Base-by-base conservation (phyloP, 2,888 invertebrate species). In the Rugalucina vietnamica region DNA sequence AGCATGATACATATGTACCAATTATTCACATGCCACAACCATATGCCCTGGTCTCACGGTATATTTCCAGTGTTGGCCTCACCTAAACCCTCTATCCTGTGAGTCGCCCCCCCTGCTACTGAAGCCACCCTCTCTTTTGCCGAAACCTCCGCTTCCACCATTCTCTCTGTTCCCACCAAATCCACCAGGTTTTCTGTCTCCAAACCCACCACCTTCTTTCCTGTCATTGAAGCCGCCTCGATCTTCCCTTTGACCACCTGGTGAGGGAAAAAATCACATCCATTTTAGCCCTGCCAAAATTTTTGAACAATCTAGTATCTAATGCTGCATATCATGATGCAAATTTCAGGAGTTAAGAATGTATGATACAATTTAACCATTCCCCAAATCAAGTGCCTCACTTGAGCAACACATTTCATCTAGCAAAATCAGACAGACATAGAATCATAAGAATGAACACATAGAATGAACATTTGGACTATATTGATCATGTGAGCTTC, bases 151-250 rank as follows among this genome's bases (percentile, higher is more conserved):
- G 3, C 70, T 60, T 57, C 74, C 78, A 79, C 75, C 60, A 37
- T 73, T 73, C 34, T 73, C 54, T 32, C 43, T n/a, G 54, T 60
- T 74, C 37, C 34, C 49, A 65, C 84, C 77, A 50, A 76, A 65
- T 49, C 73, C 76, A 36, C 60, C 54, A 2, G 24, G 8, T 29
- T 39, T 57, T 18, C 32, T 54, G 14, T 43, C 34, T 65, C 69
- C 72, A 73, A 80, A 82, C 18, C 85, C 85, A 78, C 82, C 75
- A 69, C 76, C 75, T 14, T 69, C 43, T 75, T 34, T 54, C 1
- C 69, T 81, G 10, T 60, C 50, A 27, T 80, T 80, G 74, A 60
- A 79, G 18, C 82, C 75, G 27, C 70, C 21, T 70, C 85, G 77
- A 50, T 71, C 54, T 43, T 65, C 43, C 14, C 37, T 76, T 27